These are phyloP conservation scores for Gastracanthus pulcherrimus DNA, from an alignment of 2,888 invertebrate genomes.

Conservation along the genomic window DNA sequence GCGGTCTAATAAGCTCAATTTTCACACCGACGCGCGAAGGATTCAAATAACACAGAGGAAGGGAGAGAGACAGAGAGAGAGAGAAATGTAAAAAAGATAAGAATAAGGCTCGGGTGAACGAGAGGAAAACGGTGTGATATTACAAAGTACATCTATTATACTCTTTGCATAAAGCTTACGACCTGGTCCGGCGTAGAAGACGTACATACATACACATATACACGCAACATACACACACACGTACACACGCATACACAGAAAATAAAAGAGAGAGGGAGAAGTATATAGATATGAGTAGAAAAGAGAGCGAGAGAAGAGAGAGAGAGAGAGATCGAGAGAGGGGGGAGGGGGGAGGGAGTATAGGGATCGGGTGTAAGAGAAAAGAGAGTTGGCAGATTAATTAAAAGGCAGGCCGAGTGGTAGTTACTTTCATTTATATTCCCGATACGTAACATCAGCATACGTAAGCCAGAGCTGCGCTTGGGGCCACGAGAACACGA, in stretches of 20 bases:
- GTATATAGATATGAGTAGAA: neutral
- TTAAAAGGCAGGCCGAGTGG: conserved; percentile 35
- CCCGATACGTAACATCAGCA: conserved; percentile 50
- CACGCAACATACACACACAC: no score
- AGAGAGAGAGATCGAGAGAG: neutral
- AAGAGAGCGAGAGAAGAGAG: neutral
- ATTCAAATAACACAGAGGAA: neutral
- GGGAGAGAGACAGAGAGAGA: neutral
- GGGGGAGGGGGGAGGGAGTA: neutral
- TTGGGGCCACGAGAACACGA: conserved; percentile 23
- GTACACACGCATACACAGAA: neutral
- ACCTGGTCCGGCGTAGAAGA: neutral
- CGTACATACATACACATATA: neutral
- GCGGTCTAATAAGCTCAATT: conserved; percentile 17
- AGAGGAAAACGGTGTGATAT: neutral
- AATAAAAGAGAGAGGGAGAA: neutral
- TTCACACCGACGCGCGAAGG: neutral
- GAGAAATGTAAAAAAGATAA: no score
- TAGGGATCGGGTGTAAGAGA: neutral
- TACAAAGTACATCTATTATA: neutral
- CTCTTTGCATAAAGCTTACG: conserved; percentile 41
- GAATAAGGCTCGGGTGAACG: neutral
- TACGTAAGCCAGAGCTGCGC: conserved; percentile 37
- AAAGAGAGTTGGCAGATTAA: conserved; percentile 40
- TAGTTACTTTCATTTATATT: conserved; percentile 54